Evolutionary conservation across 2,797 vertebrate genomes (phyloP).

Genomic region (Rhinatrema bivittatum): DNA sequence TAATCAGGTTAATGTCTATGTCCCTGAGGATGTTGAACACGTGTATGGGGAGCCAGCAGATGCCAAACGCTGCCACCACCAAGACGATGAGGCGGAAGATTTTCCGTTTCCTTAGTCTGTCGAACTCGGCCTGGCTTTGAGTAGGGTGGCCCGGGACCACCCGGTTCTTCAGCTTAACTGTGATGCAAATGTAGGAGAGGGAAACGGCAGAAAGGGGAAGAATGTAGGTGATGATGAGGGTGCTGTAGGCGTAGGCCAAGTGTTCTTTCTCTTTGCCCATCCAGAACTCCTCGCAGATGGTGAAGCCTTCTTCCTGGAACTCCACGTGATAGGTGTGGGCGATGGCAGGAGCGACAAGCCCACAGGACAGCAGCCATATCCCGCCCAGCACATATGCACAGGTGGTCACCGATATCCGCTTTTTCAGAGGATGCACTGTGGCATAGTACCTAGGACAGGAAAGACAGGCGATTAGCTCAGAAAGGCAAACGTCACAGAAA

Average conservation of each 20-base stretch:
- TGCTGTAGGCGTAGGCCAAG: conserved; percentile 75
- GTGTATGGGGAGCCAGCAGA: conserved; percentile 83
- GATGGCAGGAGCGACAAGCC: conserved; percentile 71
- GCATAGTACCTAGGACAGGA: conserved; percentile 65
- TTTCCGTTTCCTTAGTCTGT: conserved; percentile 73
- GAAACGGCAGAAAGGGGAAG: conserved; percentile 75
- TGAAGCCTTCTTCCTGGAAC: conserved; percentile 72
- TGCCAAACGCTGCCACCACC: conserved; percentile 72
- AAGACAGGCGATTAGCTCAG: too few relatives aligned
- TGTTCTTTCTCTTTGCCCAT: conserved; percentile 65
- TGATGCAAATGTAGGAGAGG: conserved; percentile 78
- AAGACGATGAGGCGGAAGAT: conserved; percentile 73
- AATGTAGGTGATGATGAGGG: conserved; percentile 76
- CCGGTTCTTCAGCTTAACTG: conserved; percentile 72
- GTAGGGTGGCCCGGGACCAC: conserved; percentile 75
- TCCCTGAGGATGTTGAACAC: conserved; percentile 80
- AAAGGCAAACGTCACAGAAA: too few relatives aligned
- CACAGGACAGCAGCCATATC: conserved; percentile 77
- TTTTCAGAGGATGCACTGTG: conserved; percentile 77
- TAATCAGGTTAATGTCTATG: conserved; percentile 73
- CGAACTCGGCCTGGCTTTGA: conserved; percentile 65
- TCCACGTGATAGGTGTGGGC: conserved; percentile 82
- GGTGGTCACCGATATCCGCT: conserved; percentile 67
- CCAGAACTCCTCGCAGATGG: conserved; percentile 87
- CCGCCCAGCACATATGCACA: conserved; percentile 70